Evolutionary conservation across 37 sponge, comb jelly and placozoan genomes (phyloP).

Genomic region (Crambe crambe): DNA sequence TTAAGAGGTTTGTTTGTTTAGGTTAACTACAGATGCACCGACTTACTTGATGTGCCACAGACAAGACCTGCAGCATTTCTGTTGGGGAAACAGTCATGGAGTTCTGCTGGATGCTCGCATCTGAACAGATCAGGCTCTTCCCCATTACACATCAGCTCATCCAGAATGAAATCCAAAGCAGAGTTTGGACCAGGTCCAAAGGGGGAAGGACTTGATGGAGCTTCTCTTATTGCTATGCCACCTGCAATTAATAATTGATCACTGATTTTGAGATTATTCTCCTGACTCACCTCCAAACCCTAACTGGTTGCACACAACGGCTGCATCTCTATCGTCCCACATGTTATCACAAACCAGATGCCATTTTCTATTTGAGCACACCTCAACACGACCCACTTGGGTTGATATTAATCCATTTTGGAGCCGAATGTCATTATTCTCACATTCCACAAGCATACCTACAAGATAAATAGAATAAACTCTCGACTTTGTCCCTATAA

Average conservation of each 20-base stretch:
- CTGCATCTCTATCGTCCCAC: conserved; percentile 7
- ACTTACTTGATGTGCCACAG: conserved; percentile 3
- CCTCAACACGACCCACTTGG: conserved; percentile 15
- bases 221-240: not conserved
- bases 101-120: not conserved
- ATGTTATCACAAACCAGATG: not conserved
- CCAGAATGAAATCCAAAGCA: not conserved
- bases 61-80: not conserved
- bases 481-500: not conserved
- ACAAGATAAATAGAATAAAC: not conserved
- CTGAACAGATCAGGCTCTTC: not conserved
- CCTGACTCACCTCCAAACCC: not conserved
- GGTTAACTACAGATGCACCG: not conserved
- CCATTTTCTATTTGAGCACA: not conserved
- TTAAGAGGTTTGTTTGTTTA: too few species aligned
- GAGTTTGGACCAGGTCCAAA: not conserved
- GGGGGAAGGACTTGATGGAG: too few species aligned
- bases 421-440: not conserved
- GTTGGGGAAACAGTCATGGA: not conserved
- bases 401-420: not conserved
- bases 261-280: not conserved
- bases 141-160: not conserved
- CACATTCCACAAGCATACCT: not conserved
- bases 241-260: not conserved
- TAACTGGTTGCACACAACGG: conserved; percentile 12